phyloP scores from a whole-genome alignment of 2,888 invertebrate species.

The Agrotis clavis region DNA sequence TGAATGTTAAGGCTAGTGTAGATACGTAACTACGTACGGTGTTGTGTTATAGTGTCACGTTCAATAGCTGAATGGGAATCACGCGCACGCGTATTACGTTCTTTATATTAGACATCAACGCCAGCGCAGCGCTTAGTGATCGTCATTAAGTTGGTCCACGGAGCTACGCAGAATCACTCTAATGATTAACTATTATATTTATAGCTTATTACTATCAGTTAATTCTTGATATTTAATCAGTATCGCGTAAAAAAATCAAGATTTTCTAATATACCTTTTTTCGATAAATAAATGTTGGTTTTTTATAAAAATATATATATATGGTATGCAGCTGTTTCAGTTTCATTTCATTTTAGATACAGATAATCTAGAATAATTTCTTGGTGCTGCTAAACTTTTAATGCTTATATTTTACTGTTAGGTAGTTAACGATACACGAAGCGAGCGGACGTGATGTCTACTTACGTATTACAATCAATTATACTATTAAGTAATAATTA shows the following conservation, averaged over 20 bases:
- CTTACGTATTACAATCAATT: conserved; percentile 72
- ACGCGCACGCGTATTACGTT: conserved; percentile 61
- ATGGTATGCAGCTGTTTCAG: conserved; percentile 7
- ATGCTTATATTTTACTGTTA: conserved; percentile 58
- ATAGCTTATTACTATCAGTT: conserved; percentile 6
- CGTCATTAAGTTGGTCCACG: conserved; percentile 30
- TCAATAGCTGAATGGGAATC: conserved; percentile 52
- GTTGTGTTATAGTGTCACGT: conserved; percentile 49
- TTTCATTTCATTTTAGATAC: conserved; percentile 39
- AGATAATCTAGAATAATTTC: conserved; percentile 45
- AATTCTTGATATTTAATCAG: background rate
- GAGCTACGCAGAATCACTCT: conserved; percentile 19
- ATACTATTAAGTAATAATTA: conserved; percentile 85
- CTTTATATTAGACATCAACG: conserved; percentile 71
- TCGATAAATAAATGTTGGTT: background rate
- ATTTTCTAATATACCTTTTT: no score
- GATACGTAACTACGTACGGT: conserved; percentile 16
- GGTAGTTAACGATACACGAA: conserved; percentile 51
- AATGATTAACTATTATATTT: conserved; percentile 29
- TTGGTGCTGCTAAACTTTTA: conserved; percentile 48
- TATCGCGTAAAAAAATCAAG: background rate
- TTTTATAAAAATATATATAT: conserved; percentile 24
- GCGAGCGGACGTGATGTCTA: conserved; percentile 61
- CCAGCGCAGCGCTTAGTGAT: conserved; percentile 38
- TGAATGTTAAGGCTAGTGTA: conserved; percentile 37